phyloP scores from a whole-genome alignment of 2,113 vertebrate genomes.

The Xiphophorus couchianus region DNA sequence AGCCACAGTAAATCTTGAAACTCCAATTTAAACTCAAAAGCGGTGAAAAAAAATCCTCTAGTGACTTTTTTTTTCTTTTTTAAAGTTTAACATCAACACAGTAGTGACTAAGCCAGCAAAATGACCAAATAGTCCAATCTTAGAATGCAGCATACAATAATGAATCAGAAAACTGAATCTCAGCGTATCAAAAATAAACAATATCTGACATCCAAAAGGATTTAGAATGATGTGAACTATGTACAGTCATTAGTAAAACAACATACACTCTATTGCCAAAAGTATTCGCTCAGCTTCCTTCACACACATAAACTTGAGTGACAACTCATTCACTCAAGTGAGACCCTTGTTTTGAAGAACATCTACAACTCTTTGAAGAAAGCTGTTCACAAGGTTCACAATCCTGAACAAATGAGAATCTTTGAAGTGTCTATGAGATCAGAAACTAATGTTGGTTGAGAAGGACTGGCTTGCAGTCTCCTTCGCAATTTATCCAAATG shows the following conservation, averaged over 20 bases:
- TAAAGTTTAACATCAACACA: slow-evolving; percentile 41
- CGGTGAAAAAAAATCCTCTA: slow-evolving; percentile 27
- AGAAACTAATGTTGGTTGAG: background rate
- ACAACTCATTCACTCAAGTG: background rate
- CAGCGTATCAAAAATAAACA: slow-evolving; percentile 17
- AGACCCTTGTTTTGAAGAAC: background rate
- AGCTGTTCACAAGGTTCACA: background rate
- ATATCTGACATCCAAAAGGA: slow-evolving; percentile 12
- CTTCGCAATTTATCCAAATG: background rate
- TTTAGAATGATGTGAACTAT: slow-evolving; percentile 24
- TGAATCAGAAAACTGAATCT: slow-evolving; percentile 32
- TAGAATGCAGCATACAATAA: slow-evolving; percentile 9
- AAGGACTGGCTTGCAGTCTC: background rate
- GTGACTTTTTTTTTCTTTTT: slow-evolving; percentile 13
- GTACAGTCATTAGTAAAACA: slow-evolving; percentile 21
- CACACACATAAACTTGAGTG: too few species aligned
- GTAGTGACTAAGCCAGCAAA: slow-evolving; percentile 32
- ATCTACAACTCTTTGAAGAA: background rate
- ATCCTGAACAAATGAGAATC: background rate
- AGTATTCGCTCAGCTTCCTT: too few species aligned
- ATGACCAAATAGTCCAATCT: slow-evolving; percentile 11
- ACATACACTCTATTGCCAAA: background rate
- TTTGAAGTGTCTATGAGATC: background rate
- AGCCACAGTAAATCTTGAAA: slow-evolving; percentile 15
- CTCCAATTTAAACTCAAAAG: slow-evolving; percentile 45